Evolutionary conservation across 2,797 vertebrate genomes (phyloP), one percentile per base, ranked within the genome.

Genomic region (Cynopterus sphinx): DNA sequence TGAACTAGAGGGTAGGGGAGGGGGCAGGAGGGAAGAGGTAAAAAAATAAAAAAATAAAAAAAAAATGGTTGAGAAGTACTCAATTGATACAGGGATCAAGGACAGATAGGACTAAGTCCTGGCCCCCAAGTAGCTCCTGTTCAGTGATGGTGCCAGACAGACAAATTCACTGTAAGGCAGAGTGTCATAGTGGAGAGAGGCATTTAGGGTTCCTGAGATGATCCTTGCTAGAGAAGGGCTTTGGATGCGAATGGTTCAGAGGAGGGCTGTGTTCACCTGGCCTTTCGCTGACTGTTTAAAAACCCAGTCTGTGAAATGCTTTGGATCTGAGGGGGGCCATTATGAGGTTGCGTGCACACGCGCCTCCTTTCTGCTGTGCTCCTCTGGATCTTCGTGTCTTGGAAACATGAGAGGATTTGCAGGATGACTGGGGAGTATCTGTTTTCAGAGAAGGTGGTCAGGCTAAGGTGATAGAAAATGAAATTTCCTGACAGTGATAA

Each of bases 341-440:
- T n/a, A 41, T 55, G 74, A 22, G 24, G 15, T 19, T 0, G 0
- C 12, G 21, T 19, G 2, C 12, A 13, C 1, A 1, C 1, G 26
- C 7, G 21, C 28, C 8, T 78, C 81, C 53, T 53, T 78, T 55
- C 51, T 67, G 70, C 71, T 15, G 0, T 5, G 19, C 0, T 4
- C 6, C 55, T 53, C 67, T 51, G 78, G 24, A 7, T 6, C 43
- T 70, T 71, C 24, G 21, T 57, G 61, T 65, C 24, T 22, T 3
- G 1, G 24, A 22, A 7, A 4, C 5, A 7, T 3, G 11, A 33
- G 59, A 17, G 15, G 65, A 6, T 59, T 55, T 89, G 22, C 26
- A 11, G 26, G 31, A 39, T 77, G 74, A 21, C 61, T 2, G 55
- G 51, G 70, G n/a, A 82, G 55, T 39, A 43, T n/a, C 10, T 28